Evolutionary conservation across 1,140 invertebrate genomes (phyloP), one percentile per base, ranked within the genome.

Genomic region (Himalopsyche phryganea): DNA sequence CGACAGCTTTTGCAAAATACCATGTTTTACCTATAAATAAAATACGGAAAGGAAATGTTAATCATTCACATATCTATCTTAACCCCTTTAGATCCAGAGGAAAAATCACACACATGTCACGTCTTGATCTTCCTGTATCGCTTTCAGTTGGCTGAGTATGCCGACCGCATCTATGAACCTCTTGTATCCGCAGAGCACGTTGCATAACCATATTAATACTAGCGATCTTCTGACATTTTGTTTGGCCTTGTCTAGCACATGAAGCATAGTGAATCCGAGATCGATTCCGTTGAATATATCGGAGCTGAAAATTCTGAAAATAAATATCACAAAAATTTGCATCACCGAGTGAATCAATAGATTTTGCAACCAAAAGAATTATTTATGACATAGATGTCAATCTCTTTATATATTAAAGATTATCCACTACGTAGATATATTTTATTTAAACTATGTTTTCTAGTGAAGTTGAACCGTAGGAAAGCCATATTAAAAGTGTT

Each of bases 1-100:
- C 61, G 14, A 71, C 58, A 10, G 66, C 52, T 44, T 69, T 69
- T 44, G 65, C 67, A 51, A 70, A 70, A 49, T 73, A 74, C 69
- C 69, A 73, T 0, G 70, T 68, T 57, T 66, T 68, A 13, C 66
- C 71, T 72, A 28, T 13, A 48, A 28, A 48, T 17, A 17, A 4
- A 45, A 15, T 40, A 40, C 38, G n/a, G 33, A 35, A 40, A 5
- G 38, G 5, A 40, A 40, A 40, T 40, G 15, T 6, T 13, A 40
- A 40, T 28, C 23, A 28, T 28, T 28, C 23, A 5, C n/a, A n/a
- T n/a, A n/a, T n/a, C n/a, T n/a, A n/a, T n/a, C n/a, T n/a, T n/a
- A n/a, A n/a, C n/a, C n/a, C n/a, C n/a, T n/a, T n/a, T n/a, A n/a
- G n/a, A n/a, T n/a, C n/a, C n/a, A n/a, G n/a, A n/a, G n/a, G n/a